A percentile compares a stretch with the other conserved stretches of the same genome.
phyloP scores from a whole-genome alignment of 2,888 invertebrate genomes.

The Dasysyrphus tricinctus region DNA sequence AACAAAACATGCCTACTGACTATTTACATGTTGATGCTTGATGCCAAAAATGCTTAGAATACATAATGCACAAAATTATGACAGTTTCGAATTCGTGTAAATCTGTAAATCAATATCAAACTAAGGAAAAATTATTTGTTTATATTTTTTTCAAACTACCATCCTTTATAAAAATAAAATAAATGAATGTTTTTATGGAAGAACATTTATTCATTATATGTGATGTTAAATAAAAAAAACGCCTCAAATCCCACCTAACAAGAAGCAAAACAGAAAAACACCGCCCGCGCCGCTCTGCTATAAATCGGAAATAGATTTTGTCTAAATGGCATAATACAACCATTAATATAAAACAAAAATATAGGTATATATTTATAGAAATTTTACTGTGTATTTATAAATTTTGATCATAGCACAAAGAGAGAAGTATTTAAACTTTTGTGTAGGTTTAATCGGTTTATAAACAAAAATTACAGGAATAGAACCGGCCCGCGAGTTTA shows the following conservation, averaged over 20 bases:
- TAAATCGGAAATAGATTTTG: conserved; percentile 59
- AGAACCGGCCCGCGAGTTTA: conserved; percentile 49
- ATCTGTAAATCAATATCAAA: not conserved
- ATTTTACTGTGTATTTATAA: conserved; percentile 30
- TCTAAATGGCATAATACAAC: conserved; percentile 60
- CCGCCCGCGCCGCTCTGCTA: conserved; percentile 7
- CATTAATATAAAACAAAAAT: conserved; percentile 38
- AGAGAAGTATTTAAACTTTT: conserved; percentile 49
- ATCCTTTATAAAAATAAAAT: not conserved
- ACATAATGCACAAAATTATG: too few relatives aligned
- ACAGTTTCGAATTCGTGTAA: too few relatives aligned
- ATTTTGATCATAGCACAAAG: conserved; percentile 22
- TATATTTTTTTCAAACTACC: not conserved
- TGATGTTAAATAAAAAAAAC: conserved; percentile 31
- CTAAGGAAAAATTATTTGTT: not conserved
- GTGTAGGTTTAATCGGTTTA: conserved; percentile 36
- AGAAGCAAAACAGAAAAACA: conserved; percentile 7
- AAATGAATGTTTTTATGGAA: not conserved
- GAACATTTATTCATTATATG: not conserved
- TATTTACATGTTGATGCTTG: too few relatives aligned
- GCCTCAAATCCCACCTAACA: conserved; percentile 14
- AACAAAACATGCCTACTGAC: too few relatives aligned
- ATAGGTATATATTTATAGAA: conserved; percentile 28
- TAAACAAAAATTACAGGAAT: conserved; percentile 73
- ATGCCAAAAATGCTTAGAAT: too few relatives aligned